phyloP scores from a whole-genome alignment of 2,113 vertebrate species.

The Tachysurus fulvidraco region DNA sequence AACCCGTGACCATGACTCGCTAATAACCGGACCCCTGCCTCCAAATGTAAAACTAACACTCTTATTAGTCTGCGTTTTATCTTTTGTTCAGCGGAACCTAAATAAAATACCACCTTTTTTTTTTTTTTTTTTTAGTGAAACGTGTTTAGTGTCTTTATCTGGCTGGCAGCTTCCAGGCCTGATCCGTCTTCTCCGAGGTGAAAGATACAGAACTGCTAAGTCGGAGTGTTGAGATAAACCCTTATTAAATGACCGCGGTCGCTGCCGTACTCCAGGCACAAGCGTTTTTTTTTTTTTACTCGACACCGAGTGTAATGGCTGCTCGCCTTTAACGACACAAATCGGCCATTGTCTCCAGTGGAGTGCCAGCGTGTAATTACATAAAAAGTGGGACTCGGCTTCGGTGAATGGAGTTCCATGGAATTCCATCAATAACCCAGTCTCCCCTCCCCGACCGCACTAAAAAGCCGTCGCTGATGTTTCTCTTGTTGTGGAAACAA shows the following conservation, averaged over 20 bases:
- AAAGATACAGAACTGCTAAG: background rate
- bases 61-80: too few species aligned
- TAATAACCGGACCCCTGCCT: too few species aligned
- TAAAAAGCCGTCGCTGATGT: slow-evolving; percentile 33
- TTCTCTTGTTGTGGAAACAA: slow-evolving; percentile 47
- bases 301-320: background rate
- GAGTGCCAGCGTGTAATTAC: slow-evolving; percentile 40
- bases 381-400: slow-evolving; percentile 16
- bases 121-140: too few species aligned
- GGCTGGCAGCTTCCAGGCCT: background rate
- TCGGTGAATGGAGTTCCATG: slow-evolving; percentile 24
- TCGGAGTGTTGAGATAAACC: background rate
- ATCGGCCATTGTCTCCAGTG: slow-evolving; percentile 34
- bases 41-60: too few species aligned
- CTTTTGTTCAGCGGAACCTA: background rate
- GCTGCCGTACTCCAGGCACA: background rate
- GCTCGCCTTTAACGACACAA: slow-evolving; percentile 8
- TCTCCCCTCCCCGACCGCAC: slow-evolving; percentile 26
- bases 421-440: slow-evolving; percentile 38
- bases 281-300: background rate
- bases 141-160: background rate
- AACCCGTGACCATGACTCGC: too few species aligned
- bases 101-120: too few species aligned
- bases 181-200: background rate
- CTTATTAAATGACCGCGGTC: background rate